Evolutionary conservation across 2,797 vertebrate species (phyloP).

Genomic region (Sebastes itinus): DNA sequence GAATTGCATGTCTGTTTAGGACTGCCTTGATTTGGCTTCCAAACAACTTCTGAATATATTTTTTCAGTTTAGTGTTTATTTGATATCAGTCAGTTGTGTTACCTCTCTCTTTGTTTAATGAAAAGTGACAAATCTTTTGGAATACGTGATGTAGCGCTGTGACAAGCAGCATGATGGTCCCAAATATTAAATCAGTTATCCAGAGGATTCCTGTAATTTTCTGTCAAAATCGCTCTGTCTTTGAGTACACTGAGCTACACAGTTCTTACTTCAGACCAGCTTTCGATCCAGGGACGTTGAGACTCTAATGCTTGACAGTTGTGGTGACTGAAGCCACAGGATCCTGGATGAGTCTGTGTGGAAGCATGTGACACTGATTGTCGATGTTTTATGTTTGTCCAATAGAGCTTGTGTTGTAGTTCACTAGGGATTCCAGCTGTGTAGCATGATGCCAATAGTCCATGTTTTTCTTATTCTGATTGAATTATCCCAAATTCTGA

Average conservation of each 20-base stretch:
- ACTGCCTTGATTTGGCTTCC: background rate
- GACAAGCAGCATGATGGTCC: background rate
- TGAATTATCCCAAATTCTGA: constrained; percentile 8
- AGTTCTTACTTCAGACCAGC: constrained; percentile 9
- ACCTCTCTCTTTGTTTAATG: background rate
- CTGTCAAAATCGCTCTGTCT: background rate
- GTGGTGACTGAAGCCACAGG: constrained; percentile 20
- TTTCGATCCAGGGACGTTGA: background rate
- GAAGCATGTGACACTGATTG: constrained; percentile 28
- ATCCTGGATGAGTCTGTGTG: constrained; percentile 16
- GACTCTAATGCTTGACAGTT: constrained; percentile 7
- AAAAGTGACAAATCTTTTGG: no score
- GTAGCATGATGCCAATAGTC: constrained; percentile 8
- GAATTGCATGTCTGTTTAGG: background rate
- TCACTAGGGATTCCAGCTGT: constrained; percentile 21
- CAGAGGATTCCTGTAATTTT: background rate
- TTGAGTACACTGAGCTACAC: background rate
- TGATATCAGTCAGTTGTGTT: background rate
- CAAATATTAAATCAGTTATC: background rate
- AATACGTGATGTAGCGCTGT: background rate
- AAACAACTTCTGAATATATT: background rate
- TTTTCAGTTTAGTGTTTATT: background rate
- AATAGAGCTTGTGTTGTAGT: constrained; percentile 7
- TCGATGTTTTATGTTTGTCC: constrained; percentile 38
- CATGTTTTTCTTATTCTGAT: constrained; percentile 11